Percentiles rank a stretch among this genome's conserved stretches.
These are phyloP conservation scores for Onychomys leucogaster DNA, from an alignment of 2,797 vertebrate genomes.

Conservation along the genomic window DNA sequence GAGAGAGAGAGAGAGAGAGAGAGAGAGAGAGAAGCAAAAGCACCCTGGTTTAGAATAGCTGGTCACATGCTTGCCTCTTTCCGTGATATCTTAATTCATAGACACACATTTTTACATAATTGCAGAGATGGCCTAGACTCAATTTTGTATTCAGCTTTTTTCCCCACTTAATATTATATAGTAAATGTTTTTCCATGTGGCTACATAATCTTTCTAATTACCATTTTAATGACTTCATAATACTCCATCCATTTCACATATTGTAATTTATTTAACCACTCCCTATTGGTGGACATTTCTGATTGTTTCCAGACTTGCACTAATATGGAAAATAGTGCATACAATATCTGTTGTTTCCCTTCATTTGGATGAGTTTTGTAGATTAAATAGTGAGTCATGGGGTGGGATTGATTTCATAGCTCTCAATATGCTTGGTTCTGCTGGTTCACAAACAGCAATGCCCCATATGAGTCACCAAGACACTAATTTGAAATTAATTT, in stretches of 20 bases:
- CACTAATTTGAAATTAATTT: slow-evolving; percentile 1
- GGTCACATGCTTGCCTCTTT: slow-evolving; percentile 58
- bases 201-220: slow-evolving; percentile 82
- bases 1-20: slow-evolving; percentile 31
- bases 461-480: not conserved
- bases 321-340: slow-evolving; percentile 70
- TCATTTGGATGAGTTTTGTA: slow-evolving; percentile 66
- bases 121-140: slow-evolving; percentile 74
- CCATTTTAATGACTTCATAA: slow-evolving; percentile 84
- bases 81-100: slow-evolving; percentile 72
- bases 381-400: slow-evolving; percentile 62
- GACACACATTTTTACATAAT: slow-evolving; percentile 75
- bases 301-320: slow-evolving; percentile 75
- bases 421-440: slow-evolving; percentile 19
- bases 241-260: slow-evolving; percentile 80
- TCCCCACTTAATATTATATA: slow-evolving; percentile 78
- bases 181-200: slow-evolving; percentile 82
- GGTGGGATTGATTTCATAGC: slow-evolving; percentile 45
- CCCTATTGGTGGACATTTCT: slow-evolving; percentile 72
- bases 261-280: slow-evolving; percentile 79
- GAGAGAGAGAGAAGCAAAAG: not conserved
- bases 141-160: slow-evolving; percentile 74
- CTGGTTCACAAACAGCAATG: slow-evolving; percentile 4
- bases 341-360: slow-evolving; percentile 54
- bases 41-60: slow-evolving; percentile 29